phyloP scores from a whole-genome alignment of 1,140 invertebrate genomes.

The Heterodera carotae region DNA sequence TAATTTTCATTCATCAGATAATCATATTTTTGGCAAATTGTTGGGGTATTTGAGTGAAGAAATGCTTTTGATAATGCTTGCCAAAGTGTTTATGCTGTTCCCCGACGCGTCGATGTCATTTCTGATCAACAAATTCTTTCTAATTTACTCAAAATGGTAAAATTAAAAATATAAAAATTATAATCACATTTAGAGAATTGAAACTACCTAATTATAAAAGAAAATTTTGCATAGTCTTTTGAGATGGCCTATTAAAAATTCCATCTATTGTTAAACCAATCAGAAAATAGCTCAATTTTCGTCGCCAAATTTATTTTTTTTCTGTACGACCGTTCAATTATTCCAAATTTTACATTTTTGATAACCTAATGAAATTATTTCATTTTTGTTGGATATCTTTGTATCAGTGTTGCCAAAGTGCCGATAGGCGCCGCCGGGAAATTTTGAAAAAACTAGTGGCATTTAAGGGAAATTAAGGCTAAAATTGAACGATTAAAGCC shows the following conservation, averaged over 20 bases:
- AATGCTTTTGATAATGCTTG: neutral
- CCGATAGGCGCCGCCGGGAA: too few species aligned
- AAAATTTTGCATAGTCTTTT: neutral
- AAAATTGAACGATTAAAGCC: too few species aligned
- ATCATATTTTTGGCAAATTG: neutral
- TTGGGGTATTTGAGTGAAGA: neutral
- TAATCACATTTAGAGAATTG: neutral
- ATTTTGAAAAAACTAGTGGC: too few species aligned
- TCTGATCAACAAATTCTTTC: conserved; percentile 10
- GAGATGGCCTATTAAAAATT: too few species aligned
- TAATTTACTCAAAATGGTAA: conserved; percentile 15
- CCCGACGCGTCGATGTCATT: conserved; percentile 7
- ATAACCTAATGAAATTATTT: too few species aligned
- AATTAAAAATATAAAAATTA: neutral
- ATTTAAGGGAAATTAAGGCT: too few species aligned
- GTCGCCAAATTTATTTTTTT: too few species aligned
- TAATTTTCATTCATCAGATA: neutral
- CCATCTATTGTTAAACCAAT: too few species aligned
- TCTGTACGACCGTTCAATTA: neutral
- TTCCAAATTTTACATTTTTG: neutral
- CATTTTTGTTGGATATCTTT: too few species aligned
- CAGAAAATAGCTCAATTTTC: too few species aligned
- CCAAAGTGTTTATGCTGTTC: conserved; percentile 12
- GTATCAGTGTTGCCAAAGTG: too few species aligned
- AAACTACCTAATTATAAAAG: neutral